Percentiles rank a stretch among this genome's conserved stretches.
phyloP scores from a whole-genome alignment of 2,888 invertebrate species.

The Pecten maximus region DNA sequence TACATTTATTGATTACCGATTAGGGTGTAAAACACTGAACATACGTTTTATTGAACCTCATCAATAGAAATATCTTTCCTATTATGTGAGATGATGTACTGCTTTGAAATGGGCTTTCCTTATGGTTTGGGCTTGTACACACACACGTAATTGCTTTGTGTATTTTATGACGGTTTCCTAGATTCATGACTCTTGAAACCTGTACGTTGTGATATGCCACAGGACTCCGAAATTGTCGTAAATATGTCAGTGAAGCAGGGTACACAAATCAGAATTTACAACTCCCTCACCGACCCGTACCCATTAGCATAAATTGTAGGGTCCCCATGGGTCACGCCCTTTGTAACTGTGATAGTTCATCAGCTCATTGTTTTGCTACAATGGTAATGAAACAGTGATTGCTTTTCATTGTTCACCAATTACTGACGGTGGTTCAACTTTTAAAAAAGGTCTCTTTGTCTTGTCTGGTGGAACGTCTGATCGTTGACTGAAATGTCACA shows the following conservation, averaged over 20 bases:
- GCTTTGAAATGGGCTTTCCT: neutral
- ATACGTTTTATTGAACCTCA: neutral
- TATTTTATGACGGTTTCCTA: neutral
- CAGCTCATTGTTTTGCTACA: constrained; percentile 14
- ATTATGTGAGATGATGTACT: no score
- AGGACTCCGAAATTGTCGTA: neutral
- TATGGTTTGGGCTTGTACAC: neutral
- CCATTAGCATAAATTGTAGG: constrained; percentile 11
- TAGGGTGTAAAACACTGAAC: neutral
- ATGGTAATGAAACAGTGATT: constrained; percentile 4
- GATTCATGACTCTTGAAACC: neutral
- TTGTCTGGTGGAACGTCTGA: constrained; percentile 19
- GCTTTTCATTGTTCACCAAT: constrained; percentile 30
- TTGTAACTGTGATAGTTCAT: constrained; percentile 11
- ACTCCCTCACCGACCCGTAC: constrained; percentile 26
- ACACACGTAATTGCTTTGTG: neutral
- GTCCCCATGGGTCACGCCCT: constrained; percentile 9
- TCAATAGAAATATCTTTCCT: neutral
- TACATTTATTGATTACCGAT: neutral
- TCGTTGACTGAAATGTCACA: neutral
- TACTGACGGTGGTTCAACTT: constrained; percentile 24
- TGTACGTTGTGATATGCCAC: constrained; percentile 10
- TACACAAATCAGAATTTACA: constrained; percentile 11
- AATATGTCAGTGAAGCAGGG: neutral
- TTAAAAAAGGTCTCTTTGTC: constrained; percentile 17